phyloP scores from a whole-genome alignment of 1,140 invertebrate species.

The Neotoxoptera formosana region DNA sequence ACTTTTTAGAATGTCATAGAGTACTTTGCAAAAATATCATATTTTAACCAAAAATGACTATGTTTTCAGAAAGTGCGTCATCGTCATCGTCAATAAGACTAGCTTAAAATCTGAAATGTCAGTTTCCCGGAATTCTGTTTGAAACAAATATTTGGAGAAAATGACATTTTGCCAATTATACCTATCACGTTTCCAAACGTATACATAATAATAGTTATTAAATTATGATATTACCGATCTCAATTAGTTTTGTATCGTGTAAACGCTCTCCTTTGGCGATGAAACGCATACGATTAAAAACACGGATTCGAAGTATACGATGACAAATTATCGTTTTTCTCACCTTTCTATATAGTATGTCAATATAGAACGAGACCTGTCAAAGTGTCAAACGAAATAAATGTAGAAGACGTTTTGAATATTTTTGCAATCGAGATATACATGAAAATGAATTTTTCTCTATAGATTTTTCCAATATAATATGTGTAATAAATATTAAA shows the following conservation, averaged over 20 bases:
- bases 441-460: no score
- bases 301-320: no score
- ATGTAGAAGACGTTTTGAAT: no score
- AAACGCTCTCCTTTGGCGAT: background rate
- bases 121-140: background rate
- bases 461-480: no score
- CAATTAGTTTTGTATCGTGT: background rate
- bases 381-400: no score
- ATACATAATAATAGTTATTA: background rate
- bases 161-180: background rate
- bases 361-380: no score
- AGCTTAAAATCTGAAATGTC: background rate
- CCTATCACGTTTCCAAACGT: no score
- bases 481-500: no score
- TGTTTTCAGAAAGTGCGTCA: background rate
- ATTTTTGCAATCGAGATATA: no score
- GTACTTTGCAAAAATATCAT: background rate
- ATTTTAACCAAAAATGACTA: background rate
- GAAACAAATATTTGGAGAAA: background rate
- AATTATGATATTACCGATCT: background rate
- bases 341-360: no score
- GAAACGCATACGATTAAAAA: background rate
- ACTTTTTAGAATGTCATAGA: no score
- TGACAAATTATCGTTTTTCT: no score
- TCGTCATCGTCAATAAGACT: background rate